These are phyloP conservation scores for Heliconius congener DNA, from an alignment of 1,140 invertebrate species.

Conservation along the genomic window DNA sequence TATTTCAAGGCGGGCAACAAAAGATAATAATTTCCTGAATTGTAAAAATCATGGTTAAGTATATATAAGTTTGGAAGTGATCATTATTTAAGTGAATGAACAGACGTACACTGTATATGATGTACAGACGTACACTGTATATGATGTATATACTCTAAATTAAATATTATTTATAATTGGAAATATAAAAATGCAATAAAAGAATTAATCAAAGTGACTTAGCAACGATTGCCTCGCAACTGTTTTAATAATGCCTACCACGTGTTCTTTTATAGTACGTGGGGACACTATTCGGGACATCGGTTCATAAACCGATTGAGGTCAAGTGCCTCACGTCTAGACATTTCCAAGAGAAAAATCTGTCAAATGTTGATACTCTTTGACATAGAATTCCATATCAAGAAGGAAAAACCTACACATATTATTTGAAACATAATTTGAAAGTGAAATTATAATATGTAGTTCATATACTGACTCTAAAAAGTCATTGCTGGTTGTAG, in stretches of 20 bases:
- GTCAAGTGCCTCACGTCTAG: slow-evolving; percentile 65
- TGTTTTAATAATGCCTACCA: slow-evolving; percentile 61
- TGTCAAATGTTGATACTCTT: not conserved
- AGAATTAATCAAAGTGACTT: not conserved
- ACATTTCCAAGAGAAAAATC: slow-evolving; percentile 13
- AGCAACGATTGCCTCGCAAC: slow-evolving; percentile 37
- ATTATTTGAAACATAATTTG: not conserved
- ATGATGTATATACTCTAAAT: too few relatives aligned
- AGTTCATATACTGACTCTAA: not conserved
- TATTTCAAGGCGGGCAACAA: slow-evolving; percentile 44
- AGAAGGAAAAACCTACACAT: not conserved
- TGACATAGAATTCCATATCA: not conserved
- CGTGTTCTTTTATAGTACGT: slow-evolving; percentile 56
- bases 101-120: too few relatives aligned
- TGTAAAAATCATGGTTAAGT: slow-evolving; percentile 5
- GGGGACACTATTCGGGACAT: slow-evolving; percentile 62
- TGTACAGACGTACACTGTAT: too few relatives aligned
- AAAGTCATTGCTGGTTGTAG: not conserved
- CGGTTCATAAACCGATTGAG: slow-evolving; percentile 61
- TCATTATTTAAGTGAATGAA: not conserved
- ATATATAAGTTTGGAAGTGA: not conserved
- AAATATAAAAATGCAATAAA: not conserved
- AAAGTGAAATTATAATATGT: not conserved
- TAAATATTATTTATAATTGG: slow-evolving; percentile 8
- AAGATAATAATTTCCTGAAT: slow-evolving; percentile 37